Percentiles rank a stretch among this genome's conserved stretches.
phyloP scores from a whole-genome alignment of 2,888 invertebrate species.

The Esperia sulphurella region DNA sequence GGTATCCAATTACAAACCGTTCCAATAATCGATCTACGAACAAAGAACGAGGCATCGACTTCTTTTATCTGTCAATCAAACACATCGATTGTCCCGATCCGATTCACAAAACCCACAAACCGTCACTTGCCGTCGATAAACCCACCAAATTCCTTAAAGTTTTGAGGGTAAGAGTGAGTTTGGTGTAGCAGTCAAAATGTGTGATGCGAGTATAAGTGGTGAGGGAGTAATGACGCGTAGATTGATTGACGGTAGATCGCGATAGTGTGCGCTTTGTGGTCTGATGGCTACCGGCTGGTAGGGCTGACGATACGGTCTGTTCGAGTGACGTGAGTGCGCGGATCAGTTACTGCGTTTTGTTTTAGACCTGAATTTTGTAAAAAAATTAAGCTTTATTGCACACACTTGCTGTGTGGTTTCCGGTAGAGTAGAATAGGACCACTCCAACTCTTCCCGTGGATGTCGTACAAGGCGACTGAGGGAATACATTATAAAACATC shows the following conservation, averaged over 20 bases:
- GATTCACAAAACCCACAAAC: constrained; percentile 23
- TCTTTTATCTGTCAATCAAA: constrained; percentile 72
- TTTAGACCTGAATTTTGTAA: too few species aligned
- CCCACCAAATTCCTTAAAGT: background rate
- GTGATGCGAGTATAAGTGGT: constrained; percentile 15
- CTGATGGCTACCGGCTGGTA: constrained; percentile 43
- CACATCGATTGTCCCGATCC: constrained; percentile 53
- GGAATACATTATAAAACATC: too few species aligned
- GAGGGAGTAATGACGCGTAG: constrained; percentile 32
- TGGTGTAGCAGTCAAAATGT: background rate
- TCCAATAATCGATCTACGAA: constrained; percentile 56
- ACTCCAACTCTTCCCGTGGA: too few species aligned
- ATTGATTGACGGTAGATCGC: constrained; percentile 60
- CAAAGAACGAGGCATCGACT: constrained; percentile 53
- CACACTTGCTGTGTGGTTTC: too few species aligned
- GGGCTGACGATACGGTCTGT: background rate
- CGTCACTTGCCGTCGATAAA: background rate
- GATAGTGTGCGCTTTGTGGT: constrained; percentile 53
- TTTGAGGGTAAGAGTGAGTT: background rate
- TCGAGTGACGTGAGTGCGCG: background rate
- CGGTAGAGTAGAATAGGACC: too few species aligned
- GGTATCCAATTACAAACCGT: constrained; percentile 55
- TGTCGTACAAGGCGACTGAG: too few species aligned
- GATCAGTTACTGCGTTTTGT: background rate
- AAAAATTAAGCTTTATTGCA: too few species aligned